These are phyloP conservation scores for Lophochroa leadbeateri DNA, from an alignment of 2,113 vertebrate genomes.

Conservation along the genomic window DNA sequence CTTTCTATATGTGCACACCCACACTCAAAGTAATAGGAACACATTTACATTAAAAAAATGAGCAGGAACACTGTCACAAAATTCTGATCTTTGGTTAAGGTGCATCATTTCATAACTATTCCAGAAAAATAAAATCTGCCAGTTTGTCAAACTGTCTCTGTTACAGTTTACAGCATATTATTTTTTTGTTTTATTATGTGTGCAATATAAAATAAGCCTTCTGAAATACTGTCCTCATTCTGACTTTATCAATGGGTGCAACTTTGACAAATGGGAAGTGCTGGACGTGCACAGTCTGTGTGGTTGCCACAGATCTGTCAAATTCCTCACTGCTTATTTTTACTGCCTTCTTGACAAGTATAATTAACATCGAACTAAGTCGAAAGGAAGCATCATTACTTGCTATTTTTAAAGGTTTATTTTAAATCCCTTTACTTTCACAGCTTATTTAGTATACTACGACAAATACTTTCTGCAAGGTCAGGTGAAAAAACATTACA, in stretches of 20 bases:
- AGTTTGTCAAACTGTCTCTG: not conserved
- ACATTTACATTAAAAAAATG: not conserved
- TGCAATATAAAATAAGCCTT: not conserved
- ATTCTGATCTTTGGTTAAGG: not conserved
- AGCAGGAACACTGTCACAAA: not conserved
- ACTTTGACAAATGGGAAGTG: conserved; percentile 44
- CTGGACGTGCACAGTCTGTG: not conserved
- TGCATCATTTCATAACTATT: not conserved
- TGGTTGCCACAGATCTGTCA: not conserved
- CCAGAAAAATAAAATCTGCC: not conserved
- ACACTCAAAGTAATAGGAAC: not conserved
- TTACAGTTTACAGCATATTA: not conserved
- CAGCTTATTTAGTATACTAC: not conserved
- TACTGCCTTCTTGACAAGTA: not conserved
- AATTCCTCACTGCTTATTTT: not conserved
- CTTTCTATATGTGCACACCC: not conserved
- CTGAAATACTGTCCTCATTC: not conserved
- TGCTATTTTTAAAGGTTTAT: not conserved
- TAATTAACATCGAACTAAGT: conserved; percentile 39
- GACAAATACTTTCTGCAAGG: conserved; percentile 1
- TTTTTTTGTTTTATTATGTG: not conserved
- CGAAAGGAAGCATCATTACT: not conserved
- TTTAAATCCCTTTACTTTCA: not conserved
- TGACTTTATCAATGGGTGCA: conserved; percentile 59
- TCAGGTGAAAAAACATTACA: conserved; percentile 1